phyloP scores from a whole-genome alignment of 2,797 vertebrate genomes.

The Ispidina lecontei region DNA sequence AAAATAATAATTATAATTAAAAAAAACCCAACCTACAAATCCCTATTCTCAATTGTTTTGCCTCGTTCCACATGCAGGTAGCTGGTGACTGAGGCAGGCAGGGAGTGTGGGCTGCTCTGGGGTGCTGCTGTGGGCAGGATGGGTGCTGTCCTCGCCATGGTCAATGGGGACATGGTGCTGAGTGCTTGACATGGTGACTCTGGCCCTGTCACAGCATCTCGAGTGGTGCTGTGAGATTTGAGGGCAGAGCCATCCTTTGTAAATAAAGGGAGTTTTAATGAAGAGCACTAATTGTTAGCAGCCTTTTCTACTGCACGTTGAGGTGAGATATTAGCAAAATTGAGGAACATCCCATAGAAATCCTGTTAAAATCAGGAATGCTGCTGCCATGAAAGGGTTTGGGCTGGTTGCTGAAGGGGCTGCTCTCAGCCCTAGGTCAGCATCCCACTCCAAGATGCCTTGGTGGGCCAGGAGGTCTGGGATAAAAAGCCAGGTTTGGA shows the following conservation, averaged over 20 bases:
- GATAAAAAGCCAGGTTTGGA: not conserved
- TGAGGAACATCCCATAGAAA: not conserved
- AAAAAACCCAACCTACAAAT: not conserved
- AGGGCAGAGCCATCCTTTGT: not conserved
- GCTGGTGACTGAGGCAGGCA: not conserved
- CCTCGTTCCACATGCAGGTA: not conserved
- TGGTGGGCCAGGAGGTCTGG: not conserved
- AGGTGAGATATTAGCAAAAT: not conserved
- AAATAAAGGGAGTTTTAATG: not conserved
- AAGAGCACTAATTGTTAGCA: not conserved
- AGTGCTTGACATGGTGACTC: rapidly evolving
- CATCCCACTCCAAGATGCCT: not conserved
- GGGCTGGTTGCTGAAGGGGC: not conserved
- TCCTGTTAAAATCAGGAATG: not conserved
- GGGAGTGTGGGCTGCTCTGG: not conserved
- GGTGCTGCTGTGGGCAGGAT: not conserved
- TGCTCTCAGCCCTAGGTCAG: not conserved
- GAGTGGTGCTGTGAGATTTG: not conserved
- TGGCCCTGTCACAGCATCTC: not conserved
- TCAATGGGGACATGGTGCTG: rapidly evolving
- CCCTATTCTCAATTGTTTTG: not conserved
- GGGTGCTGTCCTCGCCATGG: not conserved
- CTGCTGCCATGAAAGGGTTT: not conserved
- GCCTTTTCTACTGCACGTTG: not conserved
- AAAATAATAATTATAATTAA: not conserved